A percentile compares a stretch with the other conserved stretches of the same genome.
Evolutionary conservation across 2,113 vertebrate genomes (phyloP).

Genomic region (Aphyosemion australe): DNA sequence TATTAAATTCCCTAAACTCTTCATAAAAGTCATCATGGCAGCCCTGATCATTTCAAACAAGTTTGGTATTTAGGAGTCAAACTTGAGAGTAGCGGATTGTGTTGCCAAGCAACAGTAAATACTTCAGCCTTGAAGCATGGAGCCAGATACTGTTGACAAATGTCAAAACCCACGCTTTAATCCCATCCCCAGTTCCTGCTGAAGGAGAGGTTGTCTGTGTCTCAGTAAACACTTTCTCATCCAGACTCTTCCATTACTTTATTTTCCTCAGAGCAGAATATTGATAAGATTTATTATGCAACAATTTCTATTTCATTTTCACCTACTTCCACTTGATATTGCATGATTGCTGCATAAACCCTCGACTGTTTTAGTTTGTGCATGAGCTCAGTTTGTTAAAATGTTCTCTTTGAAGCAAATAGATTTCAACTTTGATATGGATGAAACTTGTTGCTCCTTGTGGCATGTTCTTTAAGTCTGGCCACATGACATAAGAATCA

Average conservation of each 20-base stretch:
- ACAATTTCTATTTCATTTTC: background rate
- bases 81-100: background rate
- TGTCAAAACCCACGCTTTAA: slow-evolving; percentile 1
- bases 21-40: background rate
- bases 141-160: slow-evolving; percentile 1
- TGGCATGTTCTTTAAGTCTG: too few species aligned
- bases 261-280: background rate
- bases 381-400: too few species aligned
- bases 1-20: background rate
- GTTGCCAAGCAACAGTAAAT: background rate
- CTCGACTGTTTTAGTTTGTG: too few species aligned
- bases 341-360: background rate
- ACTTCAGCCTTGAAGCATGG: background rate
- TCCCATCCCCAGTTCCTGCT: background rate
- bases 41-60: background rate
- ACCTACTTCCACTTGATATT: background rate
- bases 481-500: too few species aligned
- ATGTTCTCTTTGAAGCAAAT: too few species aligned
- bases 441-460: too few species aligned
- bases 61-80: slow-evolving; percentile 1
- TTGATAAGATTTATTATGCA: background rate
- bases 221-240: slow-evolving; percentile 1
- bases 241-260: background rate
- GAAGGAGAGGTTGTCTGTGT: background rate
- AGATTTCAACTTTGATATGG: too few species aligned